Evolutionary conservation across 2,888 invertebrate genomes (phyloP).

Genomic region (Xanthia togata): DNA sequence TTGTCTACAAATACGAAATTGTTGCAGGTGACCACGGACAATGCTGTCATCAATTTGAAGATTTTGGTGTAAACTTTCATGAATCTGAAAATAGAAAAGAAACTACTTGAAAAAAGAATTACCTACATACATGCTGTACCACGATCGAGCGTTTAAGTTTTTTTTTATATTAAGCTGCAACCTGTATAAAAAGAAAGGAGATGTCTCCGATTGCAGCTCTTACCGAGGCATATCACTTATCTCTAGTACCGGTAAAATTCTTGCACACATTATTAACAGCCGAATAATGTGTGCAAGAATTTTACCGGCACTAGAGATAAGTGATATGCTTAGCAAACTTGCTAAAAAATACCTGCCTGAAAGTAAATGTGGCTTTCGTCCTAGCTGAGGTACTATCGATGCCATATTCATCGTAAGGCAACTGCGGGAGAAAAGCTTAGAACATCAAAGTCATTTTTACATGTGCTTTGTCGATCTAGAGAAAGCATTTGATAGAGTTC

Average conservation of each 20-base stretch:
- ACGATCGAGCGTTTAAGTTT: background rate
- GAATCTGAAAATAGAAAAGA: slow-evolving; percentile 58
- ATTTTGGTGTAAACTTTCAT: slow-evolving; percentile 61
- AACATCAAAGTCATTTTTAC: background rate
- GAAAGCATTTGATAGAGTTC: slow-evolving; percentile 25
- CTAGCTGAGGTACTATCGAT: slow-evolving; percentile 3
- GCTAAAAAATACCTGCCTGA: background rate
- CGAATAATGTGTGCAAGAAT: too few relatives aligned
- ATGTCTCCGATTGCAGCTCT: too few relatives aligned
- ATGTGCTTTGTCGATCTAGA: background rate
- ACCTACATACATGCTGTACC: background rate
- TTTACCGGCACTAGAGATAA: too few relatives aligned
- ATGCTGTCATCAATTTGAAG: slow-evolving; percentile 52
- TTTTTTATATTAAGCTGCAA: too few relatives aligned
- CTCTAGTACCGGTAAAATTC: too few relatives aligned
- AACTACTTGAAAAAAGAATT: background rate
- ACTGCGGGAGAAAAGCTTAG: slow-evolving; percentile 15
- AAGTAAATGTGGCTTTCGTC: background rate
- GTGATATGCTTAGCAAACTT: background rate
- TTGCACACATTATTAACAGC: too few relatives aligned
- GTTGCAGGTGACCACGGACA: slow-evolving; percentile 54
- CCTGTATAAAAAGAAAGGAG: too few relatives aligned
- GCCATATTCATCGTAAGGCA: slow-evolving; percentile 18
- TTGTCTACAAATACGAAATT: slow-evolving; percentile 65
- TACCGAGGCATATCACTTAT: too few relatives aligned